Conservation (phyloP, 1,140 invertebrate species). For the Plutomurus gul region DNA sequence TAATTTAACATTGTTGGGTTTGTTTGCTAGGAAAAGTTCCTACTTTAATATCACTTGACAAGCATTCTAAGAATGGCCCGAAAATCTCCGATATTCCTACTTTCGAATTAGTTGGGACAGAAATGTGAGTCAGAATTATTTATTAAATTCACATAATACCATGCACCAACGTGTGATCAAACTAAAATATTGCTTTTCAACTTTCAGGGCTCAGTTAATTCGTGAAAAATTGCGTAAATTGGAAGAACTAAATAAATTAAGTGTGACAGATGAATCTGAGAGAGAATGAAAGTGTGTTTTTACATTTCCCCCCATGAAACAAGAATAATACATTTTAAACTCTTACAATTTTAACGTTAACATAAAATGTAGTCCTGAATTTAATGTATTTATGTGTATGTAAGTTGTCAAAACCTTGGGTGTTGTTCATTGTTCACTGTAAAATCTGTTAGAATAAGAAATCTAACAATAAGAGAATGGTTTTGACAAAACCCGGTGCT, state of each 20-base stretch:
- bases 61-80: background rate
- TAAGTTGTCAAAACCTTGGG: no score
- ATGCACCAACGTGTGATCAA: no score
- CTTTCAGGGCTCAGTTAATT: background rate
- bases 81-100: slow-evolving; percentile 7
- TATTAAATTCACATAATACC: background rate
- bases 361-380: no score
- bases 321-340: no score
- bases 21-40: slow-evolving; percentile 13
- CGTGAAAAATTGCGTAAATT: slow-evolving; percentile 4
- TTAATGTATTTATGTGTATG: no score
- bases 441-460: no score
- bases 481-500: no score
- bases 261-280: background rate
- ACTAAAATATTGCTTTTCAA: background rate
- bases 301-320: no score
- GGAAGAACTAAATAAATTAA: slow-evolving; percentile 6
- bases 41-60: background rate
- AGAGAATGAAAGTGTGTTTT: background rate
- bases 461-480: no score
- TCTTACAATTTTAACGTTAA: no score
- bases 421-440: no score
- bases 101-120: background rate
- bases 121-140: background rate
- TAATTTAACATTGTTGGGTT: background rate